Conservation (phyloP, 2,888 invertebrate species). For the Anticlea derivata region DNA sequence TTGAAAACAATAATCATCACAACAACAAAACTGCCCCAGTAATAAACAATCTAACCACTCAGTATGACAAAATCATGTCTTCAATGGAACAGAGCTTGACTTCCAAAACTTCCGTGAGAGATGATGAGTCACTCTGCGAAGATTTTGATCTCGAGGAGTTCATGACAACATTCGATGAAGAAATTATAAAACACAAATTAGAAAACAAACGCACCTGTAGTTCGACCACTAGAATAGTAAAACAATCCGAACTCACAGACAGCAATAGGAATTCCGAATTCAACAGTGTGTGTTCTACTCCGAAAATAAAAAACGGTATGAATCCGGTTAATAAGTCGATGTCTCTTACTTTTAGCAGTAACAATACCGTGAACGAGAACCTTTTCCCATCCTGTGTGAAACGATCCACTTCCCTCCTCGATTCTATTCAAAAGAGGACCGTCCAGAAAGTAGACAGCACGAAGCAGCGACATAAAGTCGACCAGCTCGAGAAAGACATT, state of each 20-base stretch:
- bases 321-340: conserved; percentile 79
- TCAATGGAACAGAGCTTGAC: conserved; percentile 77
- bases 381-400: conserved; percentile 81
- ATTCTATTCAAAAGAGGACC: conserved; percentile 77
- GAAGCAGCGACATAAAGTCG: conserved; percentile 73
- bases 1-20: conserved; percentile 53
- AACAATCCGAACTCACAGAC: conserved; percentile 62
- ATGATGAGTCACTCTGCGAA: conserved; percentile 82
- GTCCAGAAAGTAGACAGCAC: conserved; percentile 58
- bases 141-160: conserved; percentile 87
- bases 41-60: conserved; percentile 72
- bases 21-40: conserved; percentile 58
- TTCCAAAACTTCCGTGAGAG: conserved; percentile 73
- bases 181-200: conserved; percentile 73
- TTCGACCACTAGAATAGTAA: conserved; percentile 76
- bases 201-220: conserved; percentile 76
- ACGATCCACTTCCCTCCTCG: conserved; percentile 82
- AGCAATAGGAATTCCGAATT: conserved; percentile 62
- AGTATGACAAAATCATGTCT: conserved; percentile 81
- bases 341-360: conserved; percentile 84
- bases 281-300: conserved; percentile 65
- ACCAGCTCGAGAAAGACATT: conserved; percentile 75
- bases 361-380: conserved; percentile 73
- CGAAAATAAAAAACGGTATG: conserved; percentile 65
- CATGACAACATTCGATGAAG: conserved; percentile 87